Percentiles rank a stretch among this genome's conserved stretches.
phyloP scores from a whole-genome alignment of 2,113 vertebrate species.

The Sporophila hypoxantha region DNA sequence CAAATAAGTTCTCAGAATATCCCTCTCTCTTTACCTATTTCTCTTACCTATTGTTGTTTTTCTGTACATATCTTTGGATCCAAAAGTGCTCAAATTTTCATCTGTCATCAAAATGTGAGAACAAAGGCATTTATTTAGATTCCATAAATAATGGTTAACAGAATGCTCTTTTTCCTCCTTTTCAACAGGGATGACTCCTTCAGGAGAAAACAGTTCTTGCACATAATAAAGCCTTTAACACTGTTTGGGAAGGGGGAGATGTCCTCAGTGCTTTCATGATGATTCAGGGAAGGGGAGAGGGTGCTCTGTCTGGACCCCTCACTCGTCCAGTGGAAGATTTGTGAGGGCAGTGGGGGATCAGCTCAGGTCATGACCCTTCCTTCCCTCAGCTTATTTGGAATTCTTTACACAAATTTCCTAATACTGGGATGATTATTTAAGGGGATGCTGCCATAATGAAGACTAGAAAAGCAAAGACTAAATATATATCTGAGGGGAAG shows the following conservation, averaged over 20 bases:
- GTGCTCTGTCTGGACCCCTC: fast-evolving
- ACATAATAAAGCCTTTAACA: background rate
- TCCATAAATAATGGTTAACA: background rate
- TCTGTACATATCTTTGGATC: background rate
- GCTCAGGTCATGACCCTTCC: background rate
- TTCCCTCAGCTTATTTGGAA: background rate
- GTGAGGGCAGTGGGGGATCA: too few relatives aligned
- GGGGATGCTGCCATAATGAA: background rate
- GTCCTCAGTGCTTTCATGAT: background rate
- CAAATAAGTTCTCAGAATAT: background rate
- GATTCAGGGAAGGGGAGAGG: background rate
- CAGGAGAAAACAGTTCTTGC: background rate
- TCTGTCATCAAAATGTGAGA: background rate
- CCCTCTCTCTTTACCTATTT: background rate
- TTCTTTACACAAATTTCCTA: background rate
- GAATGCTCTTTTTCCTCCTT: background rate
- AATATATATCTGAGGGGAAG: background rate
- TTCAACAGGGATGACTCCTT: background rate
- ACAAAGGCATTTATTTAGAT: background rate
- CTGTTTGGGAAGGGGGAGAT: background rate
- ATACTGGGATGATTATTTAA: background rate
- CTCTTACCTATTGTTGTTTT: background rate
- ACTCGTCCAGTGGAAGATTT: background rate
- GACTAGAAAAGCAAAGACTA: background rate
- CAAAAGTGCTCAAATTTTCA: background rate